A percentile compares a stretch with the other conserved stretches of the same genome.
Conservation (phyloP, 2,888 invertebrate species). For the Tipula helvola region DNA sequence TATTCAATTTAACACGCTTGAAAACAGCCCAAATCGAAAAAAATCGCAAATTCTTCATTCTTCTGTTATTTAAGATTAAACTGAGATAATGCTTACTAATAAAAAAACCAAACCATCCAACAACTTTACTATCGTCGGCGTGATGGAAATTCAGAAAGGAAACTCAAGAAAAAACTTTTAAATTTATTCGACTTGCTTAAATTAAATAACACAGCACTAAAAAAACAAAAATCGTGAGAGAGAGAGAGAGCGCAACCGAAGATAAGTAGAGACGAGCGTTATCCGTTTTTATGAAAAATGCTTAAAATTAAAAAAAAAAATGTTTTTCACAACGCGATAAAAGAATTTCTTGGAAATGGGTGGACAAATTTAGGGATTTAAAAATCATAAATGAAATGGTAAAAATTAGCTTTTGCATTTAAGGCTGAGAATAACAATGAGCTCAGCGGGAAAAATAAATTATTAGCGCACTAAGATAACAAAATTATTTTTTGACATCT, state of each 20-base stretch:
- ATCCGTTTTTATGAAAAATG: neutral
- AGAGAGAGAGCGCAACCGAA: neutral
- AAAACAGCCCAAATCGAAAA: neutral
- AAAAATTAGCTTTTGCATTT: neutral
- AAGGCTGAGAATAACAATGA: neutral
- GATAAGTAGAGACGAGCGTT: neutral
- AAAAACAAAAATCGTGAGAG: neutral
- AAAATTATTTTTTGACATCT: neutral
- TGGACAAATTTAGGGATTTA: neutral
- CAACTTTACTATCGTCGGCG: neutral
- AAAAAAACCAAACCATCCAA: neutral
- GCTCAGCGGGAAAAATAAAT: neutral
- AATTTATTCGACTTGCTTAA: too few relatives aligned
- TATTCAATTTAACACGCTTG: neutral
- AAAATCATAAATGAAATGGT: neutral
- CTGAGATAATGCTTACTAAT: neutral
- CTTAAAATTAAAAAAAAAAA: neutral
- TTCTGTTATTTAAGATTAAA: neutral
- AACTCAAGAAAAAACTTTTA: neutral
- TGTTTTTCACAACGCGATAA: too few relatives aligned
- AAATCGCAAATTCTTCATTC: neutral
- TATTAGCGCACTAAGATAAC: neutral
- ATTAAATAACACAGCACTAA: neutral
- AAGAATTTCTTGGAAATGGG: neutral
- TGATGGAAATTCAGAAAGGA: neutral